phyloP scores from a whole-genome alignment of 2,888 invertebrate genomes.

The Blastobasis lacticolella region DNA sequence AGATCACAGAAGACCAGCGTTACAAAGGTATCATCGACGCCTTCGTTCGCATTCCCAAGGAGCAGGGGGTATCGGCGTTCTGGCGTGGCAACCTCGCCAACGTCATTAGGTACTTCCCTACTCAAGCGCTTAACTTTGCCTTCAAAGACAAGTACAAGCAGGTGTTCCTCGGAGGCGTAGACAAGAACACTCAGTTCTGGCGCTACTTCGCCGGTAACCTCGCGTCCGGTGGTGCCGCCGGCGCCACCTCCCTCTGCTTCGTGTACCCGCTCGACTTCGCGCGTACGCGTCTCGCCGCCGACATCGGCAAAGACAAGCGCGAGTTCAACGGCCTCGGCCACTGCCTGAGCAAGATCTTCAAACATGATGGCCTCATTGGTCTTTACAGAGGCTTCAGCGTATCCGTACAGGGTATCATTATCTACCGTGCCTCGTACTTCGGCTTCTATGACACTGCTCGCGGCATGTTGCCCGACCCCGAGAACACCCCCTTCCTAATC shows the following conservation, averaged over 20 bases:
- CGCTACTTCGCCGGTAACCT: slow-evolving; percentile 92
- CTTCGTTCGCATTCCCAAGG: slow-evolving; percentile 91
- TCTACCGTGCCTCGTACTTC: slow-evolving; percentile 96
- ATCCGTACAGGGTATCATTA: slow-evolving; percentile 96
- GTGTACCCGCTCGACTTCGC: slow-evolving; percentile 97
- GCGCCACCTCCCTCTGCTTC: slow-evolving; percentile 94
- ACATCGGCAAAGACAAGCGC: slow-evolving; percentile 89
- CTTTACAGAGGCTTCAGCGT: slow-evolving; percentile 96
- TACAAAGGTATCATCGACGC: slow-evolving; percentile 95
- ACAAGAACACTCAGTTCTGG: slow-evolving; percentile 95
- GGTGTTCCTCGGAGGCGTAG: slow-evolving; percentile 90
- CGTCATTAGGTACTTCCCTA: slow-evolving; percentile 96
- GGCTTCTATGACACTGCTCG: slow-evolving; percentile 97
- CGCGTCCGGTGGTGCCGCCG: slow-evolving; percentile 95
- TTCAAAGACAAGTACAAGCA: slow-evolving; percentile 97
- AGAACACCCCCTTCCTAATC: slow-evolving; percentile 92
- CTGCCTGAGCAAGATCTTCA: slow-evolving; percentile 90
- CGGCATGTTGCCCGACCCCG: slow-evolving; percentile 93
- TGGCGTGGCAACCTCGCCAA: slow-evolving; percentile 98
- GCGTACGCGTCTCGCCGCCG: slow-evolving; percentile 90
- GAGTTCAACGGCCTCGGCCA: slow-evolving; percentile 94
- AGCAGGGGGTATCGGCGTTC: slow-evolving; percentile 89
- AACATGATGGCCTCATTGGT: slow-evolving; percentile 87
- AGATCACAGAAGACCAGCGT: slow-evolving; percentile 89
- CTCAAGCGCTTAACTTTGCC: slow-evolving; percentile 96